phyloP scores from a whole-genome alignment of 2,113 vertebrate species.

The Mohoua ochrocephala region DNA sequence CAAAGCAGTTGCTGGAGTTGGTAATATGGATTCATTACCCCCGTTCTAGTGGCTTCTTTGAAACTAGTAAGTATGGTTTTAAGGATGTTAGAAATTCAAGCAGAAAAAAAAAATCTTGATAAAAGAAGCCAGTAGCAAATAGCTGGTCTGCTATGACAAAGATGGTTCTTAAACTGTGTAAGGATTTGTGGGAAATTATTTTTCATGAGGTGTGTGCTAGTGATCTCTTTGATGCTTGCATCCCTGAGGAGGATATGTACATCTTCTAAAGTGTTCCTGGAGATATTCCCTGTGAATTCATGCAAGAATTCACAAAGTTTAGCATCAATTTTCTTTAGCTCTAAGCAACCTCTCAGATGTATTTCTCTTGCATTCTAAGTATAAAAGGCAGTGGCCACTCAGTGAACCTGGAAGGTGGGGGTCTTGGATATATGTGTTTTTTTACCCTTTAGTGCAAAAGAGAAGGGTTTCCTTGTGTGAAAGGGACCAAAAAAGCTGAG shows the following conservation, averaged over 20 bases:
- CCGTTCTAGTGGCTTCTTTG: not conserved
- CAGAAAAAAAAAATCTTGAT: not conserved
- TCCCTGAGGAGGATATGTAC: not conserved
- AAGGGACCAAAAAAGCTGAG: not conserved
- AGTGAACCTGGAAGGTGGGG: not conserved
- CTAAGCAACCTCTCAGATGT: not conserved
- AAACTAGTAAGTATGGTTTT: not conserved
- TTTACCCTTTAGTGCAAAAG: not conserved
- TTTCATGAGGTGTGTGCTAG: not conserved
- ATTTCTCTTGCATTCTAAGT: not conserved
- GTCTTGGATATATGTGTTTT: not conserved
- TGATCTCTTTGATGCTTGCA: not conserved
- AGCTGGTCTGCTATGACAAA: not conserved
- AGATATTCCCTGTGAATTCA: not conserved
- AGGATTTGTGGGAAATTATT: constrained; percentile 2
- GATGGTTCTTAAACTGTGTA: not conserved
- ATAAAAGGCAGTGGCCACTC: not conserved
- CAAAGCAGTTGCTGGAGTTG: not conserved
- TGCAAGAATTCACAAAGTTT: constrained; percentile 5
- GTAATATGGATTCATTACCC: not conserved
- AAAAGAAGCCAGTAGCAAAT: not conserved
- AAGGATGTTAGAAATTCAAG: not conserved
- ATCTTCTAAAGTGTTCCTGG: not conserved
- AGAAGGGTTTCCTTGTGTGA: not conserved
- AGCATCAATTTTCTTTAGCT: not conserved